Evolutionary conservation across 2,888 invertebrate species (phyloP), one percentile per base, ranked within the genome.

Genomic region (Bombylius discolor): DNA sequence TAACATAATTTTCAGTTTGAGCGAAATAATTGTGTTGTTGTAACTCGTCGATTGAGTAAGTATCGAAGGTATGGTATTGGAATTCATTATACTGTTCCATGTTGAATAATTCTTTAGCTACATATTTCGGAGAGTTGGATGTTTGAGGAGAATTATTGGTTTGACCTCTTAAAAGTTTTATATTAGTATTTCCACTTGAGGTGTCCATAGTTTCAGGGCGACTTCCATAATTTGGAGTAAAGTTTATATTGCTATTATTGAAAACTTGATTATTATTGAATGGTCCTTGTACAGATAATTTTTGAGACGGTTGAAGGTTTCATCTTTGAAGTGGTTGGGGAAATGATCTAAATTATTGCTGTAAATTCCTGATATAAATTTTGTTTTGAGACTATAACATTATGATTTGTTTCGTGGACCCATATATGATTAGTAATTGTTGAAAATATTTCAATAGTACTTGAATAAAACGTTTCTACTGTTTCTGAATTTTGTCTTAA

Each of bases 381-480:
- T 49, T 55, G 52, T 48, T 64, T 63, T 5, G 62, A 50, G 34
- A 5, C 39, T 46, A 59, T 59, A 1, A 63, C 59, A 36, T 52
- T 60, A 9, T 4, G 31, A 47, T 60, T 55, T 8, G 4, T 32
- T 53, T 63, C 61, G 49, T 63, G 59, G 12, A 63, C 51, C 5
- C 46, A 53, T 5, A 62, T 36, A 48, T 60, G 53, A 39, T 63
- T 63, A 44, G 50, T 57, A 12, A 61, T 58, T 8, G 56, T 54
- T 6, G 61, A 55, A 4, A 59, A 50, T 13, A 62, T 61, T 54
- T 62, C 59, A 8, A 57, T 59, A 5, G 60, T 51, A 49, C 54
- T 51, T 4, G 51, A n/a, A 49, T 61, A 61, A 47, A 58, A 59
- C 3, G 49, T n/a, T 11, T 61, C 55, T 31, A 60, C 53, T 8